Base-by-base conservation (phyloP, 2,113 vertebrate genomes). In the Coregonus clupeaformis region DNA sequence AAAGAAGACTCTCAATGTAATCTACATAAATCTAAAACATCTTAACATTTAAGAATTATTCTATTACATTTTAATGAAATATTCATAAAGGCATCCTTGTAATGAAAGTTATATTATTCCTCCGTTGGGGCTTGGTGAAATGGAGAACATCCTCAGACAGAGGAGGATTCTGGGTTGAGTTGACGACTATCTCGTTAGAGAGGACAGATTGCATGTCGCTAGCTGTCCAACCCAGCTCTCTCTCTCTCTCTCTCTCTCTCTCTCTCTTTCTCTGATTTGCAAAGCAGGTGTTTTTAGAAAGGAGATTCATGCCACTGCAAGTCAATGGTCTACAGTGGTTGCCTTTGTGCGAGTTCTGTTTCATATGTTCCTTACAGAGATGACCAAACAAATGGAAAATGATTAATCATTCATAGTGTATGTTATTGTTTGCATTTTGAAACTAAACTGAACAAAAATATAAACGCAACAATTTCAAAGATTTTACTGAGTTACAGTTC, bases 241-340 rank as follows among this genome's bases (percentile, higher is more conserved):
- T 73, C 9, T 12, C 2, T 42, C 36, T 11, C 36, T 42, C 2
- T 3, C 2, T 42, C 7, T 52, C n/a, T 29, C 71, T 69, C 70
- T 82, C 62, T 72, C 30, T 57, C 69, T 71, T 65, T 69, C 59
- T 88, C 59, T 76, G 80, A 90, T 87, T 88, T 88, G 82, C 87
- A 89, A 88, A 91, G 81, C 73, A 85, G 73, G 78, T 80, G 83
- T 88, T 89, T 89, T 78, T 76, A 36, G 64, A 27, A 66, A 66
- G 65, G 66, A 32, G 0, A 1, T 76, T 36, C 32, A 36, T 36
- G 32, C 36, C 36, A 42, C 36, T 42, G 36, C 36, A 42, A 42
- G 36, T 42, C 36, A 9, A 36, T 36, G 36, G 36, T 36, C 36
- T 1, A 36, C 36, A 42, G 36, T 12, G 36, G 36, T 12, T 42